A percentile compares a stretch with the other conserved stretches of the same genome.
Conservation (phyloP, 2,888 invertebrate genomes). For the Automeris io region DNA sequence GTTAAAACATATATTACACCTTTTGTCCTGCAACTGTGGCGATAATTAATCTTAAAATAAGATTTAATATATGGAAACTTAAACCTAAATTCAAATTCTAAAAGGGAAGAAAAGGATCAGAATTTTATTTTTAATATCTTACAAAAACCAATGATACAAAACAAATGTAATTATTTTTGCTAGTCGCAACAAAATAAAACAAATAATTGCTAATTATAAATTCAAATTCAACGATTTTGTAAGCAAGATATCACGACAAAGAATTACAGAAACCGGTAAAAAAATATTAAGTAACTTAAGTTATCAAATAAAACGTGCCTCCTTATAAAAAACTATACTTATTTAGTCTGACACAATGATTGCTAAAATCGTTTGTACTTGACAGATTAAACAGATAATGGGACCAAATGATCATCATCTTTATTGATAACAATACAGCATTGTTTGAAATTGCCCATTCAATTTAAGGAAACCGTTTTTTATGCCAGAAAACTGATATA, state of each 20-base stretch:
- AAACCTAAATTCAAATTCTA: no score
- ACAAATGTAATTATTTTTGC: no score
- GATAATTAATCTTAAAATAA: no score
- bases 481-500: no score
- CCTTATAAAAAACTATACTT: slow-evolving; percentile 18
- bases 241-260: neutral
- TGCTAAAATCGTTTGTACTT: slow-evolving; percentile 20
- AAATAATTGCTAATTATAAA: neutral
- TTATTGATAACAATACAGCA: slow-evolving; percentile 20
- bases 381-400: slow-evolving; percentile 37
- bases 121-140: no score
- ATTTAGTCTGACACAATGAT: slow-evolving; percentile 33
- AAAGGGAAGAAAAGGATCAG: no score
- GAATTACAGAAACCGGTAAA: slow-evolving; percentile 8
- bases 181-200: no score
- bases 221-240: neutral
- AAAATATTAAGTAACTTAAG: slow-evolving; percentile 21
- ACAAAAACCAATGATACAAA: no score
- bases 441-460: slow-evolving; percentile 19
- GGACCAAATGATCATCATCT: slow-evolving; percentile 34
- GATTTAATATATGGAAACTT: no score
- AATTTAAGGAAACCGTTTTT: no score
- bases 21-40: no score
- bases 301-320: slow-evolving; percentile 39
- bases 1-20: no score